These are phyloP conservation scores for Drosophila miranda DNA, from an alignment of 1,140 invertebrate genomes.

Conservation along the genomic window DNA sequence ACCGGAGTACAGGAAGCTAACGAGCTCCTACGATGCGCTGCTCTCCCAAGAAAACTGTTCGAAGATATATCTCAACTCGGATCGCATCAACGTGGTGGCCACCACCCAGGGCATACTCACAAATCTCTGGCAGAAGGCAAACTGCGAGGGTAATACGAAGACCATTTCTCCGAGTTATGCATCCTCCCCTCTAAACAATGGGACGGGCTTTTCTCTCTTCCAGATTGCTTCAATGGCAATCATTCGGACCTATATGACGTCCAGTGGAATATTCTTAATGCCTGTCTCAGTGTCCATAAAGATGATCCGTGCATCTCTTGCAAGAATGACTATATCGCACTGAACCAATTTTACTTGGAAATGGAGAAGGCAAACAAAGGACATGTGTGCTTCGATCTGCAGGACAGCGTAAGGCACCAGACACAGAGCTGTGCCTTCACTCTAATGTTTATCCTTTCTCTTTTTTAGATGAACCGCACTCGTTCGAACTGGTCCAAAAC, in stretches of 20 bases:
- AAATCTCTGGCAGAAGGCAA: constrained; percentile 62
- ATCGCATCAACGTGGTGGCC: constrained; percentile 67
- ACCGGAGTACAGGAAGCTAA: background rate
- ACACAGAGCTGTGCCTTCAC: background rate
- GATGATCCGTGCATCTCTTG: constrained; percentile 38
- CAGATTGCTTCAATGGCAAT: constrained; percentile 58
- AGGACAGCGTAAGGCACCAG: constrained; percentile 56
- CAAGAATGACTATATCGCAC: constrained; percentile 30
- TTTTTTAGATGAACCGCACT: constrained; percentile 73
- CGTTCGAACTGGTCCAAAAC: constrained; percentile 67
- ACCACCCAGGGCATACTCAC: constrained; percentile 56
- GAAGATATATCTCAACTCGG: constrained; percentile 52
- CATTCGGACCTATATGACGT: constrained; percentile 22
- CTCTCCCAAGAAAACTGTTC: constrained; percentile 51
- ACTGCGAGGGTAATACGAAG: constrained; percentile 54
- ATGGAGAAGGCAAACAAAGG: constrained; percentile 63
- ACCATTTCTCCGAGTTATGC: background rate
- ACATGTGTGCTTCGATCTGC: constrained; percentile 68
- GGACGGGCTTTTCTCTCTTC: background rate
- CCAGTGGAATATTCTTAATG: background rate
- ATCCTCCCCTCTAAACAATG: background rate
- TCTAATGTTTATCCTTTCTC: background rate
- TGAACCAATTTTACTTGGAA: constrained; percentile 59
- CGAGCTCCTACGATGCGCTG: constrained; percentile 3
- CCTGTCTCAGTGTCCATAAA: background rate